A percentile compares a stretch with the other conserved stretches of the same genome.
Evolutionary conservation across 2,888 invertebrate species (phyloP).

Genomic region (Bibio marci): DNA sequence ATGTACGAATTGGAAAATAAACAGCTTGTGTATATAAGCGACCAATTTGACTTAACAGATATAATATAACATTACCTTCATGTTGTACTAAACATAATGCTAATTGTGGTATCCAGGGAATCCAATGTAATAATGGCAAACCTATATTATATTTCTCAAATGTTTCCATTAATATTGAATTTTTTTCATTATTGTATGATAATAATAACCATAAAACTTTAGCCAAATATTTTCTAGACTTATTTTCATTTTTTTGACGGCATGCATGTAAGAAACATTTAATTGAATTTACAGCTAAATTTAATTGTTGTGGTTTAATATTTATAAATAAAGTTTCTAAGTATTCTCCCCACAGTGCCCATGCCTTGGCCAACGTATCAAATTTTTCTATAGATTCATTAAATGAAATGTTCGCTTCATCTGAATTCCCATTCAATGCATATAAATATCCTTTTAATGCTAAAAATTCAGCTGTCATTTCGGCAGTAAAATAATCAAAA

Average conservation of each 20-base stretch:
- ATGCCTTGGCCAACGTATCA: constrained; percentile 83
- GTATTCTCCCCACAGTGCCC: constrained; percentile 97
- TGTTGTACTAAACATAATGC: constrained; percentile 81
- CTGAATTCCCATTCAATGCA: constrained; percentile 73
- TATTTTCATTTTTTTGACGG: constrained; percentile 87
- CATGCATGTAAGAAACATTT: constrained; percentile 91
- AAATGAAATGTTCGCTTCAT: constrained; percentile 92
- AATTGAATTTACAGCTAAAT: constrained; percentile 73
- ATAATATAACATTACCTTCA: constrained; percentile 79
- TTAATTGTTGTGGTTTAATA: constrained; percentile 44
- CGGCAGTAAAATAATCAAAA: constrained; percentile 84
- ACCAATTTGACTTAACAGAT: constrained; percentile 80
- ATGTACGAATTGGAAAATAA: constrained; percentile 87
- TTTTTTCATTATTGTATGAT: constrained; percentile 84
- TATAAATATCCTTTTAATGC: constrained; percentile 80
- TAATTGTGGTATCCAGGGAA: constrained; percentile 94
- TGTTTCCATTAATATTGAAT: constrained; percentile 62
- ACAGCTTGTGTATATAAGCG: constrained; percentile 93
- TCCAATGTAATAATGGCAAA: constrained; percentile 87
- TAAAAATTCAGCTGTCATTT: constrained; percentile 93
- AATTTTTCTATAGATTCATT: constrained; percentile 87
- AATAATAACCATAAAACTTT: constrained; percentile 90
- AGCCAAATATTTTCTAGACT: constrained; percentile 86
- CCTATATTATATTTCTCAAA: constrained; percentile 87
- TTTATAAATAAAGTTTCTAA: constrained; percentile 79